Conservation (phyloP, 2,113 vertebrate genomes). For the Leptodactylus fuscus region DNA sequence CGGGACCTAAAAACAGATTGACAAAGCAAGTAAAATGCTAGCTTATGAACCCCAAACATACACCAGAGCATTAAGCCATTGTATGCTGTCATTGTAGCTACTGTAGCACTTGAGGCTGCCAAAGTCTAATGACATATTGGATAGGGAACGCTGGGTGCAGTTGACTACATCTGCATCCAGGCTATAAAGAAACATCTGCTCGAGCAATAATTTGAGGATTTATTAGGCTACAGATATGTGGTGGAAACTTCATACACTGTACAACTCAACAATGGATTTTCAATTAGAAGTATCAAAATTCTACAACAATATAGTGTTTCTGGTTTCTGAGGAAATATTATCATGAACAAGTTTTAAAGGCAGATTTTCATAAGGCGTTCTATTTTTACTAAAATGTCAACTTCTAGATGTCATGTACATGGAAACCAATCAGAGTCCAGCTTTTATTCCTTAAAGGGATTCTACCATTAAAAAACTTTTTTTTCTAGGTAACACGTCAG, state of each 20-base stretch:
- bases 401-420: no score
- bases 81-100: conserved; percentile 14
- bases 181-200: conserved; percentile 14
- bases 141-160: not conserved
- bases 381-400: no score
- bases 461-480: no score
- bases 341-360: no score
- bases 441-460: no score
- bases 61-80: not conserved
- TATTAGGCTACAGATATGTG: conserved; percentile 5
- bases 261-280: conserved; percentile 7
- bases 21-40: conserved; percentile 1
- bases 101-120: not conserved
- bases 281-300: not conserved
- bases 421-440: no score
- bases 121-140: not conserved
- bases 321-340: conserved; percentile 7
- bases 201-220: conserved; percentile 4
- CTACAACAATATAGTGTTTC: not conserved
- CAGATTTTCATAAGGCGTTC: no score
- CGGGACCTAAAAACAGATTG: conserved; percentile 81
- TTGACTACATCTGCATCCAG: conserved; percentile 8
- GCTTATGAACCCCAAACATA: not conserved
- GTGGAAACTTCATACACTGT: conserved; percentile 33
- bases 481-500: no score